phyloP scores from a whole-genome alignment of 1,140 invertebrate species.

The Drosophila nebulosa region DNA sequence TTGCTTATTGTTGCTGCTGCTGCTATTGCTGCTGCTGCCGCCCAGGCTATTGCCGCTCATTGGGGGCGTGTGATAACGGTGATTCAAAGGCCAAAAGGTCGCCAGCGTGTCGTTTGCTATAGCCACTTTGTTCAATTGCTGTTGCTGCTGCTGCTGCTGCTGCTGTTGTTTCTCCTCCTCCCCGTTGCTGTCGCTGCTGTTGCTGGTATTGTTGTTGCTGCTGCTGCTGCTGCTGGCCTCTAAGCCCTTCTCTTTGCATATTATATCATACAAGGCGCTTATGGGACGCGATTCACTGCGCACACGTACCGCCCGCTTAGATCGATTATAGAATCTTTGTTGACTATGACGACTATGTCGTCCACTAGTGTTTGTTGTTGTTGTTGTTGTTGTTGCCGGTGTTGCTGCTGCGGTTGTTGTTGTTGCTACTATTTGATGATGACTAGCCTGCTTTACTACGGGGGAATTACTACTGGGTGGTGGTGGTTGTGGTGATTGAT shows the following conservation, averaged over 20 bases:
- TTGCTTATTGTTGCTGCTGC: not conserved
- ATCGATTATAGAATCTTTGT: constrained; percentile 62
- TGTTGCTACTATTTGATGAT: constrained; percentile 7
- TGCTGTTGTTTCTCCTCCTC: constrained; percentile 27
- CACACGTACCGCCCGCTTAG: constrained; percentile 68
- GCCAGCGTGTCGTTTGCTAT: constrained; percentile 62
- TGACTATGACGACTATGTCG: constrained; percentile 66
- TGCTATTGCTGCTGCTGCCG: constrained; percentile 23
- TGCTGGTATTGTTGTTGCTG: constrained; percentile 20
- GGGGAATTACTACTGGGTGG: constrained; percentile 37
- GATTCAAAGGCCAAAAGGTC: constrained; percentile 68
- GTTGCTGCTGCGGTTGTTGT: not conserved
- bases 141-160: constrained; percentile 5
- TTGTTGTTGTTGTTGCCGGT: not conserved
- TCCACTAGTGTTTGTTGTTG: constrained; percentile 11
- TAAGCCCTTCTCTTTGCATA: constrained; percentile 80
- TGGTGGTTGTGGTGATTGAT: constrained; percentile 39
- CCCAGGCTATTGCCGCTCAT: constrained; percentile 47
- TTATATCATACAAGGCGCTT: constrained; percentile 80
- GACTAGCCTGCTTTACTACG: constrained; percentile 50
- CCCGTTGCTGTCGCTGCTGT: not conserved
- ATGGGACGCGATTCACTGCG: constrained; percentile 79
- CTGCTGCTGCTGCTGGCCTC: constrained; percentile 50
- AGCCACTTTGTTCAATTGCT: constrained; percentile 7
- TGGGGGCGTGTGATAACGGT: constrained; percentile 53